These are phyloP conservation scores for Erythrolamprus reginae DNA, from an alignment of 2,113 vertebrate species.

Conservation along the genomic window DNA sequence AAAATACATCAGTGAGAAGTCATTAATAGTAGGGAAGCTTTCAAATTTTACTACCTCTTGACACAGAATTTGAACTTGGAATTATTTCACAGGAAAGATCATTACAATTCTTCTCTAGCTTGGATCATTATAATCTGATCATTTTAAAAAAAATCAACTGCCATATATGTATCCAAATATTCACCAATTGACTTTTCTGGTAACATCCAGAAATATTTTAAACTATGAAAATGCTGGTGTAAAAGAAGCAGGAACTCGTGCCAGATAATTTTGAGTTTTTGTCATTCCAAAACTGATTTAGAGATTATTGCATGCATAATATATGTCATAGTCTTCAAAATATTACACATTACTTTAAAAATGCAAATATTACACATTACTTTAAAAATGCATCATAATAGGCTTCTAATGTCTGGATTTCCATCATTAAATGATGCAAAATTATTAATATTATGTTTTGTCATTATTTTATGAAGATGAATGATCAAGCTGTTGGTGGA, in stretches of 20 bases:
- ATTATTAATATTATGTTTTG: neutral
- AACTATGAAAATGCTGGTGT: neutral
- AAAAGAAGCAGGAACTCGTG: neutral
- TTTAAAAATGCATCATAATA: neutral
- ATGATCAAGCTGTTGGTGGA: neutral
- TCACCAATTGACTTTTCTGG: neutral
- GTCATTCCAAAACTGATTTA: neutral
- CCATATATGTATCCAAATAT: neutral
- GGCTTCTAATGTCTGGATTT: neutral
- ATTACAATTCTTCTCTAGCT: neutral
- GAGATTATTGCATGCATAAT: neutral
- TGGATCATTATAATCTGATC: neutral
- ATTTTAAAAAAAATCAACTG: neutral
- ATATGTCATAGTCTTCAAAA: neutral
- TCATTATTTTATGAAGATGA: neutral
- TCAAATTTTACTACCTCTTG: neutral
- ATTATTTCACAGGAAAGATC: neutral
- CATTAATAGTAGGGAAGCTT: neutral
- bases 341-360: neutral
- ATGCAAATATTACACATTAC: too few relatives aligned
- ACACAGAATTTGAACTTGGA: neutral
- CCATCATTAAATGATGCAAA: neutral
- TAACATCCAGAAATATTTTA: neutral
- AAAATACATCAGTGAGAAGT: neutral
- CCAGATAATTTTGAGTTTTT: neutral